Conservation (phyloP, 1,140 invertebrate species). For the Carcinoscorpius rotundicauda region DNA sequence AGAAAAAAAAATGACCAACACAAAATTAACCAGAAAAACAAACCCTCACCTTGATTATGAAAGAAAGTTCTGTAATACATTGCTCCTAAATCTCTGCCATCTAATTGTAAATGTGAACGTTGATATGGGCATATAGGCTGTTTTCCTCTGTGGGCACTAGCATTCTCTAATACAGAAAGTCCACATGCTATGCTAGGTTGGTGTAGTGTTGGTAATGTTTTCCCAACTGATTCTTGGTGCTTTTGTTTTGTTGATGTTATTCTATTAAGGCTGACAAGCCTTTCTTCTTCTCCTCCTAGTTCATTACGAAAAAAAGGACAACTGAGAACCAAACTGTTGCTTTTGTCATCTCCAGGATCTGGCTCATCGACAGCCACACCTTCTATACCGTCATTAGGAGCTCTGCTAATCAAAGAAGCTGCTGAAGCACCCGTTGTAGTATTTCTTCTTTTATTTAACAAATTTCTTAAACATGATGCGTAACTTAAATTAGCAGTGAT, state of each 20-base stretch:
- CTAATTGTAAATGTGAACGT: not conserved
- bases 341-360: slow-evolving; percentile 58
- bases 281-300: slow-evolving; percentile 75
- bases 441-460: slow-evolving; percentile 58
- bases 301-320: slow-evolving; percentile 90
- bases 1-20: too few species aligned
- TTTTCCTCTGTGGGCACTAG: slow-evolving; percentile 56
- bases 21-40: too few species aligned
- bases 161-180: slow-evolving; percentile 60
- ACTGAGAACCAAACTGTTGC: slow-evolving; percentile 41
- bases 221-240: not conserved
- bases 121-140: slow-evolving; percentile 58
- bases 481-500: slow-evolving; percentile 69
- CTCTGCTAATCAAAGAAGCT: slow-evolving; percentile 48
- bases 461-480: slow-evolving; percentile 37
- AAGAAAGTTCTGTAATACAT: slow-evolving; percentile 3
- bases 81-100: not conserved
- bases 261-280: slow-evolving; percentile 62
- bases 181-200: slow-evolving; percentile 59
- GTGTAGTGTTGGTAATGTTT: slow-evolving; percentile 35
- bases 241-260: slow-evolving; percentile 26
- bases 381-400: not conserved
- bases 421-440: slow-evolving; percentile 83
- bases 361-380: slow-evolving; percentile 32
- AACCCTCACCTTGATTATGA: not conserved